A percentile compares a stretch with the other conserved stretches of the same genome.
Conservation (phyloP, 2,113 vertebrate species). For the Proteles cristata region DNA sequence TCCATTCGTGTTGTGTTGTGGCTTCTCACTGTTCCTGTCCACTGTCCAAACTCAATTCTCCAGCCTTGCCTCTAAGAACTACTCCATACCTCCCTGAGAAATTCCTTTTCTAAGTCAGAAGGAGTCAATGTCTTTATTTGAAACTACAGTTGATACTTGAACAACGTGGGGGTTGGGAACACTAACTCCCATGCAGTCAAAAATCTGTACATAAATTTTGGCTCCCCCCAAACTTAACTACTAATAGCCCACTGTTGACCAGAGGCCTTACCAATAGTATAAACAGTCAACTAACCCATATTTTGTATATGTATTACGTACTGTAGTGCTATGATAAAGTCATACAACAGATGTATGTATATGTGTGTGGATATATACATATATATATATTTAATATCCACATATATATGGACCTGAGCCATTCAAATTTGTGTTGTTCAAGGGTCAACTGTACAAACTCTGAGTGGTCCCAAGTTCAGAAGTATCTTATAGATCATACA, state of each 20-base stretch:
- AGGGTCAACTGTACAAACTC: not conserved
- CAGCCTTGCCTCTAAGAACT: not conserved
- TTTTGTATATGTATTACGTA: not conserved
- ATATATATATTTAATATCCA: not conserved
- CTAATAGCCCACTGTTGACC: not conserved
- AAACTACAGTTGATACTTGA: not conserved
- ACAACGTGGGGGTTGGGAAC: not conserved
- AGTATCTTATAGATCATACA: not conserved
- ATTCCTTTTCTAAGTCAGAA: constrained; percentile 31
- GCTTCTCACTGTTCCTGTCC: not conserved
- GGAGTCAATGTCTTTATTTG: not conserved
- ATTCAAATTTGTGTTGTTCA: not conserved
- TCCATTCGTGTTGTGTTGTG: not conserved
- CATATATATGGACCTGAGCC: not conserved
- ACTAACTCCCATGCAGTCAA: not conserved
- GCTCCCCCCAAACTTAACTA: not conserved
- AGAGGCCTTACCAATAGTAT: not conserved
- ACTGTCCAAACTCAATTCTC: not conserved
- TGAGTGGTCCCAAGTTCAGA: not conserved
- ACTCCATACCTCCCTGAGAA: not conserved
- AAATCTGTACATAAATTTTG: not conserved
- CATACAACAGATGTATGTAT: too few relatives aligned
- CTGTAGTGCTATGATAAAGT: not conserved
- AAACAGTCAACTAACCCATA: not conserved
- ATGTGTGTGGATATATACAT: too few relatives aligned